Base-by-base conservation (phyloP, 1,140 invertebrate species). In the Drosophila lacteicornis region DNA sequence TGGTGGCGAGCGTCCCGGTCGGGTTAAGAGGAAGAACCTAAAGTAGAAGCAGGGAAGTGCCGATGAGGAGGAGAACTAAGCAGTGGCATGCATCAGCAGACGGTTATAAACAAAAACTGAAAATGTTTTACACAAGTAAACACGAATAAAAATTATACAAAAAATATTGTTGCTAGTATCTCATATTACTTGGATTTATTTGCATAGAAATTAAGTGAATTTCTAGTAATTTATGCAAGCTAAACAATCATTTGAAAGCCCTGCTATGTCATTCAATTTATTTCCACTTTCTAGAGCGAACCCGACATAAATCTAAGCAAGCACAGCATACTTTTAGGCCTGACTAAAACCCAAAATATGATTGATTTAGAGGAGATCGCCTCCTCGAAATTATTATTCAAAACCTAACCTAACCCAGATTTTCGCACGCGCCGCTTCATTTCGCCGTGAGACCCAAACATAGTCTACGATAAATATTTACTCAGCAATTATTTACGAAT, bases 381-480 rank as follows among this genome's bases (percentile, higher is more conserved):
- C 5, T 11, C n/a, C 19, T 13, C 33, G 1, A 4, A 56, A 56
- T 56, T 56, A 56, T 25, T 56, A 56, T 56, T 56, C 53, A 45
- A 66, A 27, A 1, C 57, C 27, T 45, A 25, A 15, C 38, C 40
- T 63, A 63, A 57, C 36, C 40, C 40, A 45, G 40, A 22, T 49
- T 47, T 13, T 12, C 36, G 30, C 61, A 38, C 33, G 22, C 22
- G 49, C 49, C 25, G 22, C 22, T 47, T 30, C 22, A 53, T 40
- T 67, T 67, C 17, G n/a, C 25, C 49, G 27, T 1, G n/a, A 47
- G 47, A 46, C n/a, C 43, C 50, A 19, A 17, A n/a, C 25, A 11
- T n/a, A 22, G 1, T n/a, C n/a, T 4, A 12, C 11, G 22, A 70
- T 45, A 79, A 82, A 87, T 86, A 87, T 86, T 82, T 78, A 42